A percentile compares a stretch with the other conserved stretches of the same genome.
phyloP scores from a whole-genome alignment of 2,888 invertebrate species.

The Drosophila merina region DNA sequence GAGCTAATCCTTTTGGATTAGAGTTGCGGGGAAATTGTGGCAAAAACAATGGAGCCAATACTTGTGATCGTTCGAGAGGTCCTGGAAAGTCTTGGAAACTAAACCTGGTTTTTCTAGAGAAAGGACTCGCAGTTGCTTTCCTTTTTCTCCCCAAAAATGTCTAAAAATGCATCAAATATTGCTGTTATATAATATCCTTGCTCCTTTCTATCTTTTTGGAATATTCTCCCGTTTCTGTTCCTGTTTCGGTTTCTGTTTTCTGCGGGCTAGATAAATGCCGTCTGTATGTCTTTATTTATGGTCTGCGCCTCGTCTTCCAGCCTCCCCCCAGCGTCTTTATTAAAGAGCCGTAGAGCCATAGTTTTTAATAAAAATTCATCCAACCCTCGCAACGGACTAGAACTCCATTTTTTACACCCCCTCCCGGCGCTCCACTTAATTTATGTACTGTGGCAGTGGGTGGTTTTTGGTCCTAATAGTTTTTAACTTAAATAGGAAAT shows the following conservation, averaged over 20 bases:
- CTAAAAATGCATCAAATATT: constrained; percentile 30
- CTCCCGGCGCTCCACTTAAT: constrained; percentile 47
- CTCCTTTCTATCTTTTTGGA: not conserved
- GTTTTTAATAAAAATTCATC: constrained; percentile 76
- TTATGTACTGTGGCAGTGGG: constrained; percentile 70
- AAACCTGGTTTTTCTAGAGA: no score
- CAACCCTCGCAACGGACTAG: constrained; percentile 18
- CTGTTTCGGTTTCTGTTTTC: constrained; percentile 2
- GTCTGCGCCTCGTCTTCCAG: constrained; percentile 53
- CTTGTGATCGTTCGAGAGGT: constrained; percentile 16
- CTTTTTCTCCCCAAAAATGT: not conserved
- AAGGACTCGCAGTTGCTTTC: not conserved
- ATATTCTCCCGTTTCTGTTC: not conserved
- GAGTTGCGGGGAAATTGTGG: not conserved
- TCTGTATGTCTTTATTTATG: constrained; percentile 65
- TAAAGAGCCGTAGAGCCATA: constrained; percentile 68
- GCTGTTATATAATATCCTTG: constrained; percentile 28
- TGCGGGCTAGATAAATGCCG: constrained; percentile 36
- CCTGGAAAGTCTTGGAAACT: not conserved
- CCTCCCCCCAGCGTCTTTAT: constrained; percentile 52
- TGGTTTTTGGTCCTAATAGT: constrained; percentile 65
- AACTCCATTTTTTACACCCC: constrained; percentile 10
- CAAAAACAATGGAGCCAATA: constrained; percentile 18
- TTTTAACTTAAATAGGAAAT: constrained; percentile 71
- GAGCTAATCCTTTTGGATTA: not conserved